These are phyloP conservation scores for Alviniconcha strummeri DNA, from an alignment of 2,888 invertebrate species.

Conservation along the genomic window DNA sequence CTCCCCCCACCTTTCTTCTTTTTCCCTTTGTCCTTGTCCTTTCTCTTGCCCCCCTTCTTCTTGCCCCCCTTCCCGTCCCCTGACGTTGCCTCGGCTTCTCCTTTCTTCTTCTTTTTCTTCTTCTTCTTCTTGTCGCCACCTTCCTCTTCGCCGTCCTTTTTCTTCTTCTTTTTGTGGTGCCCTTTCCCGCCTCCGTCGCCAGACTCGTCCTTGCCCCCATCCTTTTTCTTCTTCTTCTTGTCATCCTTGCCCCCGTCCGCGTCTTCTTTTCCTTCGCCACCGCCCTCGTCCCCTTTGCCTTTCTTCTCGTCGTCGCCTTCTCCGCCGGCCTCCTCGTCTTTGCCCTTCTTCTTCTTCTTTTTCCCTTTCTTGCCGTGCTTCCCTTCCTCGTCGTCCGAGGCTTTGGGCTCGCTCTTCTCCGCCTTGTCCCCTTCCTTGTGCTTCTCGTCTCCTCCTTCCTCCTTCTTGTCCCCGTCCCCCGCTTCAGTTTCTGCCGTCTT, in stretches of 20 bases:
- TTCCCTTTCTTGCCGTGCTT: neutral
- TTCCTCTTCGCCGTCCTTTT: neutral
- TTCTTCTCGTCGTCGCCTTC: neutral
- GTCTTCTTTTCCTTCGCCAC: neutral
- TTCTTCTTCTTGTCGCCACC: too few relatives aligned
- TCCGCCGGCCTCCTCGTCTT: neutral
- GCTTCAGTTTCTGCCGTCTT: neutral
- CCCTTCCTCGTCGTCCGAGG: neutral
- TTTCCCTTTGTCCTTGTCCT: neutral
- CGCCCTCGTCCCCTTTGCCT: neutral
- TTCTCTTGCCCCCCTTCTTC: neutral
- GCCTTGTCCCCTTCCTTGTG: neutral
- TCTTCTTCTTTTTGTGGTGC: neutral
- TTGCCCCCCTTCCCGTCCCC: neutral
- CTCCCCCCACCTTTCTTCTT: neutral
- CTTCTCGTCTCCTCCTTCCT: neutral
- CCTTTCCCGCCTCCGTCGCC: neutral
- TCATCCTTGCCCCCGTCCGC: neutral
- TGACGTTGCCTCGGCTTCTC: neutral
- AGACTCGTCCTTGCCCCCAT: neutral
- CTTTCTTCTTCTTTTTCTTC: neutral
- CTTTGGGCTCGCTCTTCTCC: neutral
- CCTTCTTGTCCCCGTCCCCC: neutral
- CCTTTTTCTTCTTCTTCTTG: neutral
- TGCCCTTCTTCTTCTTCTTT: constrained; percentile 1